Percentiles rank a stretch among this genome's conserved stretches.
These are phyloP conservation scores for Centruroides vittatus DNA, from an alignment of 1,140 invertebrate genomes.

Conservation along the genomic window DNA sequence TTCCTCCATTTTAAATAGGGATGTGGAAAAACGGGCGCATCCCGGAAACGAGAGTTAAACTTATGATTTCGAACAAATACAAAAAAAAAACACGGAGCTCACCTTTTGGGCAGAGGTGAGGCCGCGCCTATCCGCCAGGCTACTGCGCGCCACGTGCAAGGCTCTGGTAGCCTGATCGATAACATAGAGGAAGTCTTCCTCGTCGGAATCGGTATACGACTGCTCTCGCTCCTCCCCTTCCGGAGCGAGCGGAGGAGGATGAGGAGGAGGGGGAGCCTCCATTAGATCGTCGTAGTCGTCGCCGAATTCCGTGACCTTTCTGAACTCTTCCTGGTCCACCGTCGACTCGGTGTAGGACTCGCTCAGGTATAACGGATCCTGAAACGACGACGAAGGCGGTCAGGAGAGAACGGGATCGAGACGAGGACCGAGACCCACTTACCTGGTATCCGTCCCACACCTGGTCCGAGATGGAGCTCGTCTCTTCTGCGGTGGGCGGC, in stretches of 20 bases:
- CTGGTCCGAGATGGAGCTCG: slow-evolving; percentile 68
- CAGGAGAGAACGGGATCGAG: not conserved
- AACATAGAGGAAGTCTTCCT: slow-evolving; percentile 5
- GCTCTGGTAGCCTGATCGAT: slow-evolving; percentile 5
- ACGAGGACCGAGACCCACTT: not conserved
- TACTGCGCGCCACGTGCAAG: not conserved
- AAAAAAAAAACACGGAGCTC: no score
- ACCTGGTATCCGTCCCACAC: slow-evolving; percentile 44
- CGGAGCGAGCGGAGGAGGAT: no score
- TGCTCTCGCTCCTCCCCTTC: no score
- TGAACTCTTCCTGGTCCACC: slow-evolving; percentile 65
- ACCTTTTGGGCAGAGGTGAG: slow-evolving; percentile 3
- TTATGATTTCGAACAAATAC: no score
- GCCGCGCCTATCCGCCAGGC: not conserved
- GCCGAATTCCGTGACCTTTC: slow-evolving; percentile 65
- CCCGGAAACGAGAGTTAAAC: no score
- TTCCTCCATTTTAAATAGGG: no score
- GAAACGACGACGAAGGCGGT: slow-evolving; percentile 9
- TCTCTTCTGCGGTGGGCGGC: slow-evolving; percentile 20
- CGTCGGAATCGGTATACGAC: slow-evolving; percentile 3
- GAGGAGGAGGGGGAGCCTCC: slow-evolving; percentile 42
- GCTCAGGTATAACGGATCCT: slow-evolving; percentile 73
- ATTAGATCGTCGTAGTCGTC: slow-evolving; percentile 79
- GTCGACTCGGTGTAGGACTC: slow-evolving; percentile 73
- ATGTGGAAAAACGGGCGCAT: no score